Base-by-base conservation (phyloP, 2,113 vertebrate genomes). In the Leucoraja erinaceus region DNA sequence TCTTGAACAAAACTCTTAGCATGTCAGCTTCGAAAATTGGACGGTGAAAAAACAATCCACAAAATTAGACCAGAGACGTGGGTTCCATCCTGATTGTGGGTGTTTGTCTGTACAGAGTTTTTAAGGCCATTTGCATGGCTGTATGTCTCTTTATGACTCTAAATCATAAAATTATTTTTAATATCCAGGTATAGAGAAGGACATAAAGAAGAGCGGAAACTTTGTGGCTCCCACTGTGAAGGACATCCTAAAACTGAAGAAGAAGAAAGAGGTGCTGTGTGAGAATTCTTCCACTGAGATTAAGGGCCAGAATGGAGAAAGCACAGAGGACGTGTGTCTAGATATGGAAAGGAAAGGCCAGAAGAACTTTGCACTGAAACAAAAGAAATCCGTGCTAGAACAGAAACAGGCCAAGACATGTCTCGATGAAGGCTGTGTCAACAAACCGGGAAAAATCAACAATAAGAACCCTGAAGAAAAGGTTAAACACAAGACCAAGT, bases 241-340 rank as follows among this genome's bases (percentile, higher is more conserved):
- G 83, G 83, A 61, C 25, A 63, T 86, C 56, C 56, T 61, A n/a
- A 86, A 86, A 14, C 10, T n/a, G 83, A 86, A 86, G 56, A 86
- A 63, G 59, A 86, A n/a, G 28, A 84, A 84, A 14, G 81, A 84
- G 54, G 81, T 84, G 54, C 54, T 81, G 5, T 54, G 81, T 59
- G 81, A 84, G 47, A 63, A 86, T 59, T 61, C 56, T 12, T n/a
- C 83, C 61, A 25, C 83, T 6, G 56, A 6, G 5, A n/a, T 61
- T 2, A 59, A 86, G 83, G 28, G 83, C 14, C 83, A 86, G 59
- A 86, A 86, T 16, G 56, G 83, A 59, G 56, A 86, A 0, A 86
- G 83, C 28, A 31, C 83, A 4, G 81, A n/a, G 12, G 25, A 59
- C 9, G 9, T 0, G 28, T n/a, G 28, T 16, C 20, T n/a, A 14